phyloP scores from a whole-genome alignment of 2,113 vertebrate genomes.

The Hypocryptadius cinnamomeus region DNA sequence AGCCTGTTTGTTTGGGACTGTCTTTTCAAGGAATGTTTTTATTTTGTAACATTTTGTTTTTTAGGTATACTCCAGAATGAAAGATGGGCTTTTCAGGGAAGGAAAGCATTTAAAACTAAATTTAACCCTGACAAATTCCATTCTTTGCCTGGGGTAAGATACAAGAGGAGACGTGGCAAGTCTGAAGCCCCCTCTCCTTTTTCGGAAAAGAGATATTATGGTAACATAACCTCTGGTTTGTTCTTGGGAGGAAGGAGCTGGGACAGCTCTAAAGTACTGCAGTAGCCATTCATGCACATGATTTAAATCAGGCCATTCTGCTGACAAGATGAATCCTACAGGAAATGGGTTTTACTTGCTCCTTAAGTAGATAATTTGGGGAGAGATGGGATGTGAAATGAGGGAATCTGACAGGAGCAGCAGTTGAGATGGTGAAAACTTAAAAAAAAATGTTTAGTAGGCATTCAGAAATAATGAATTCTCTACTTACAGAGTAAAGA shows the following conservation, averaged over 20 bases:
- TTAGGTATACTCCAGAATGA: neutral
- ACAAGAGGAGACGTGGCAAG: neutral
- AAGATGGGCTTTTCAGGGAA: neutral
- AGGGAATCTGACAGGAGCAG: neutral
- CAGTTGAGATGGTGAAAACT: neutral
- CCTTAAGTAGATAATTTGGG: neutral
- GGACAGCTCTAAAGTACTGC: neutral
- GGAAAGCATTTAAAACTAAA: neutral
- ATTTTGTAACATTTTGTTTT: neutral
- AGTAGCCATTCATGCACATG: neutral
- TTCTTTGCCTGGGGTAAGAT: neutral
- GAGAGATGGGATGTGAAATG: neutral
- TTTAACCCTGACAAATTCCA: neutral
- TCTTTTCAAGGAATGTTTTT: neutral
- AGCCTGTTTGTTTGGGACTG: neutral
- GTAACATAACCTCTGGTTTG: neutral
- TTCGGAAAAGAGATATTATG: neutral
- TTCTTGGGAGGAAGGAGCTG: neutral
- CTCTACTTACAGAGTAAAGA: neutral
- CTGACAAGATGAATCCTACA: conserved; percentile 1
- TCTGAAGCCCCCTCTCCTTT: neutral
- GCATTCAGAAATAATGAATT: neutral
- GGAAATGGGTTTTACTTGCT: conserved; percentile 26
- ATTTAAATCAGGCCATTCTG: neutral
- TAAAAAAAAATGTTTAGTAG: neutral